Evolutionary conservation across 2,888 invertebrate species (phyloP).

Genomic region (Dicranocentrus wangi): DNA sequence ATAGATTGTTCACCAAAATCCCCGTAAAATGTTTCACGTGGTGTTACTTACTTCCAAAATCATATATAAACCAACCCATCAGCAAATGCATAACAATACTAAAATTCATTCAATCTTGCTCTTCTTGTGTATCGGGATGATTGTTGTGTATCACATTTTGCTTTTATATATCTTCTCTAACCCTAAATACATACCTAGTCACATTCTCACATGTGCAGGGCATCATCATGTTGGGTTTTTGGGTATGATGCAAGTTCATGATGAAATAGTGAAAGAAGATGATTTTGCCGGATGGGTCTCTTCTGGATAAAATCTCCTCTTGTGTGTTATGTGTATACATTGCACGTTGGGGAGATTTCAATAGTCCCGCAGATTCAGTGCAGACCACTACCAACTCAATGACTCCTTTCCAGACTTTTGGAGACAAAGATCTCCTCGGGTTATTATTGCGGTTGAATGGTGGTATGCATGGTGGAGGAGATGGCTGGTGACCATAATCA

Average conservation of each 20-base stretch:
- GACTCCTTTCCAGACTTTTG: neutral
- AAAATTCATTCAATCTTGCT: no score
- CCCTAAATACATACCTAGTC: neutral
- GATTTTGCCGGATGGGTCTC: constrained; percentile 32
- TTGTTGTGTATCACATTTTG: no score
- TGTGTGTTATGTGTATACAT: neutral
- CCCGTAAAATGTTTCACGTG: no score
- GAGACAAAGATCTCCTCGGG: constrained; percentile 8
- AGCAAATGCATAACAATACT: no score
- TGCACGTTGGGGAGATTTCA: constrained; percentile 49
- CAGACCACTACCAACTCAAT: neutral
- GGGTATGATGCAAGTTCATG: neutral
- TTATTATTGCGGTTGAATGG: neutral
- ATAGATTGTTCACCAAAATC: no score
- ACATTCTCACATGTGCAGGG: neutral
- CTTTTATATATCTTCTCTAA: no score
- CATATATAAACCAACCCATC: no score
- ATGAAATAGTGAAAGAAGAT: neutral
- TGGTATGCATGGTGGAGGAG: neutral
- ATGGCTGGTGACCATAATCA: neutral
- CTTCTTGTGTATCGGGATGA: no score
- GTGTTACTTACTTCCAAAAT: no score
- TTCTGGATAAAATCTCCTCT: neutral
- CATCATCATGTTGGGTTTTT: neutral
- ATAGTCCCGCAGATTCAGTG: constrained; percentile 45